phyloP scores from a whole-genome alignment of 2,888 invertebrate species.

The Thera britannica region DNA sequence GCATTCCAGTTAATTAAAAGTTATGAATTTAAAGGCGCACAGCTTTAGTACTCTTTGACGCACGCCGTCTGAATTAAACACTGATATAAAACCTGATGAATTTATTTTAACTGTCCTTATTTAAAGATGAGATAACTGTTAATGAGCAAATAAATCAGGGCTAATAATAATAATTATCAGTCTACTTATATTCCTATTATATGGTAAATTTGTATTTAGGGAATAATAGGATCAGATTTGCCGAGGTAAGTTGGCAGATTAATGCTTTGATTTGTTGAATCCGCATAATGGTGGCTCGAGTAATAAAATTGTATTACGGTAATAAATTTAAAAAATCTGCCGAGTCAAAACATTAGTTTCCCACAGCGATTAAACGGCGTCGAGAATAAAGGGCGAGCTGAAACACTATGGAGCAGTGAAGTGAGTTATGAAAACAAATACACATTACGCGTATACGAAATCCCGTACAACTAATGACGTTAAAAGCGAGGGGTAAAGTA shows the following conservation, averaged over 20 bases:
- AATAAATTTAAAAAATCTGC: slow-evolving; percentile 64
- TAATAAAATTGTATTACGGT: slow-evolving; percentile 61
- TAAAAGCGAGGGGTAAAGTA: slow-evolving; percentile 81
- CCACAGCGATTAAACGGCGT: slow-evolving; percentile 76
- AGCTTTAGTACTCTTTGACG: slow-evolving; percentile 72
- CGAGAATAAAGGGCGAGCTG: slow-evolving; percentile 66
- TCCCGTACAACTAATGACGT: slow-evolving; percentile 82
- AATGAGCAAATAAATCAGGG: slow-evolving; percentile 59
- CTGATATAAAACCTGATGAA: slow-evolving; percentile 66
- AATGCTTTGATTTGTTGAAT: slow-evolving; percentile 25
- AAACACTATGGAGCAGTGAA: slow-evolving; percentile 67
- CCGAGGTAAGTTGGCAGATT: slow-evolving; percentile 19
- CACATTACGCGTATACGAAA: slow-evolving; percentile 78
- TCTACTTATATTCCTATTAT: slow-evolving; percentile 45
- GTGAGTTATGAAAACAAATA: slow-evolving; percentile 82
- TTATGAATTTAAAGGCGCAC: slow-evolving; percentile 82
- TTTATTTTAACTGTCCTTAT: slow-evolving; percentile 64
- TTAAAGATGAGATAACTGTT: slow-evolving; percentile 64
- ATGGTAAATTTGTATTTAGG: slow-evolving; percentile 46
- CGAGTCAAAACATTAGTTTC: slow-evolving; percentile 71
- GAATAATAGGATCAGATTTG: slow-evolving; percentile 48
- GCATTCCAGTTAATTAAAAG: slow-evolving; percentile 83
- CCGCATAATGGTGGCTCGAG: slow-evolving; percentile 46
- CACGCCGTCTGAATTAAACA: slow-evolving; percentile 62
- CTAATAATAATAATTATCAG: slow-evolving; percentile 55